These are phyloP conservation scores for Hipparchia sbordonii DNA, from an alignment of 2,888 invertebrate species.

Conservation along the genomic window DNA sequence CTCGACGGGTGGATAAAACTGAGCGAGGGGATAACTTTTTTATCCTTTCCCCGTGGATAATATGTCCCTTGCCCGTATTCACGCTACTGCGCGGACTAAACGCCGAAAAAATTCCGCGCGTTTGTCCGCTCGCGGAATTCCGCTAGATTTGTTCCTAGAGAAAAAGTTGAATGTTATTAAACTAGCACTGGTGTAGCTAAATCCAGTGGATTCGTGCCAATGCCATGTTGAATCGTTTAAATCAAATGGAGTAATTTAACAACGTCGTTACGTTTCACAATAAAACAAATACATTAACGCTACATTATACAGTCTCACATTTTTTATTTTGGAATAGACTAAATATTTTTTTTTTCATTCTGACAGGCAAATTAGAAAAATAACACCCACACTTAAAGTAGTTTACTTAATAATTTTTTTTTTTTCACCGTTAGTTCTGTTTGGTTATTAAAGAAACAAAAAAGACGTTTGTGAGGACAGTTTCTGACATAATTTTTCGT, in stretches of 20 bases:
- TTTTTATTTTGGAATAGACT: slow-evolving; percentile 2
- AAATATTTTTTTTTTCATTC: neutral
- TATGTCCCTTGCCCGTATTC: too few species aligned
- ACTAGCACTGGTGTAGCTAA: slow-evolving; percentile 10
- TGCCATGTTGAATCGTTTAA: slow-evolving; percentile 33
- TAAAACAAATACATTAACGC: slow-evolving; percentile 21
- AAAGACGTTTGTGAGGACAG: too few species aligned
- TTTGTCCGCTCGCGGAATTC: too few species aligned
- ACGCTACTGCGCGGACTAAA: too few species aligned
- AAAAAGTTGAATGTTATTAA: slow-evolving; percentile 15
- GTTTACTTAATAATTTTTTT: neutral
- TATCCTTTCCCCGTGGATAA: too few species aligned
- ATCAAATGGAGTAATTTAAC: slow-evolving; percentile 35
- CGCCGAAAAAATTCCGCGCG: too few species aligned
- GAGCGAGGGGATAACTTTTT: too few species aligned
- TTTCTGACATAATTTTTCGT: too few species aligned
- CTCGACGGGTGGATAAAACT: too few species aligned
- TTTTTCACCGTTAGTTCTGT: too few species aligned
- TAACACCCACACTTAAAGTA: neutral
- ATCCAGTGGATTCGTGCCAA: slow-evolving; percentile 35
- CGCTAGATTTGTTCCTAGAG: too few species aligned
- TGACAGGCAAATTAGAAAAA: neutral
- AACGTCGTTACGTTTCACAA: slow-evolving; percentile 32
- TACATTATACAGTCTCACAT: neutral
- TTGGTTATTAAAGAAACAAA: too few species aligned